Evolutionary conservation across 2,797 vertebrate species (phyloP).

Genomic region (Myotis findleyi): DNA sequence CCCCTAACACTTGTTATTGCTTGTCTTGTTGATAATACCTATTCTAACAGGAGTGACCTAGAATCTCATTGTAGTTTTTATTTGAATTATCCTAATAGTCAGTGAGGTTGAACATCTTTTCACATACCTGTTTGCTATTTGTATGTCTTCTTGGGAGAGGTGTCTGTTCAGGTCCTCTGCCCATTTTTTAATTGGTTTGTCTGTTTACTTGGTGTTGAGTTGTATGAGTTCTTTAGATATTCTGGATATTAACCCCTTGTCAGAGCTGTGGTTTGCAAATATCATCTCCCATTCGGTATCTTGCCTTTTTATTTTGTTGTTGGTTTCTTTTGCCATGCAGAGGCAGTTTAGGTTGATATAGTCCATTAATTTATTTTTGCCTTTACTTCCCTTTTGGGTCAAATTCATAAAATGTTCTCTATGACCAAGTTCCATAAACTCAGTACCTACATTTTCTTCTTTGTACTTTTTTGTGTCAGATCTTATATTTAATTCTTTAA

Average conservation of each 20-base stretch:
- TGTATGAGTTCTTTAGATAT: background rate
- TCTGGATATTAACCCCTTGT: background rate
- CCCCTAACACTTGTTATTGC: background rate
- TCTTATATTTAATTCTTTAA: background rate
- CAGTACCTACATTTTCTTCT: background rate
- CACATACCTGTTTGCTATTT: background rate
- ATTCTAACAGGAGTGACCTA: background rate
- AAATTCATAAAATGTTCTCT: background rate
- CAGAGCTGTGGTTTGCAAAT: background rate
- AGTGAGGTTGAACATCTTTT: background rate
- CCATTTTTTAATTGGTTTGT: background rate
- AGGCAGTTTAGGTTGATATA: background rate
- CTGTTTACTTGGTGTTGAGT: background rate
- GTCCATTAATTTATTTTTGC: background rate
- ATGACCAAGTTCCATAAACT: background rate
- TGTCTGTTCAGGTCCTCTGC: background rate
- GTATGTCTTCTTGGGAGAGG: background rate
- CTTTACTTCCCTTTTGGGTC: background rate
- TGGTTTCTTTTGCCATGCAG: background rate
- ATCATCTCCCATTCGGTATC: background rate
- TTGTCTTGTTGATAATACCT: background rate
- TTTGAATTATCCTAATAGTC: background rate
- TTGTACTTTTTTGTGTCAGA: background rate
- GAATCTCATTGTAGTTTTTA: background rate
- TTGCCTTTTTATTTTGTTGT: background rate